Conservation (phyloP, 2,797 vertebrate species). For the Nyctalus aviator region DNA sequence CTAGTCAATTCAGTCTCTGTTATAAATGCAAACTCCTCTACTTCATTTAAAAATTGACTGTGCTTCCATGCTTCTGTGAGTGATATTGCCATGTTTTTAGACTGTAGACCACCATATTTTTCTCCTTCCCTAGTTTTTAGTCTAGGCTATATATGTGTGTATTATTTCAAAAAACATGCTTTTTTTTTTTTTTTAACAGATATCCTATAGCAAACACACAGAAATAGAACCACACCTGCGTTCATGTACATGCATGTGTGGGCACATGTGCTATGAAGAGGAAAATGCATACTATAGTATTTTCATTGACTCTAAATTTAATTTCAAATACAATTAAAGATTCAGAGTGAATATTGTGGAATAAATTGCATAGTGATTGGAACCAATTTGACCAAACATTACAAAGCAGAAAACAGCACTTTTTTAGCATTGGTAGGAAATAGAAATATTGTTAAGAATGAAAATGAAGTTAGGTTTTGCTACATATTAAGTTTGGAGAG, state of each 20-base stretch:
- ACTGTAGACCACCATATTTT: background rate
- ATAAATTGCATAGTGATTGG: constrained; percentile 29
- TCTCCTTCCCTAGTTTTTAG: background rate
- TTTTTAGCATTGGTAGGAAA: constrained; percentile 22
- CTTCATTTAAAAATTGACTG: background rate
- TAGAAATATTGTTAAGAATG: constrained; percentile 56
- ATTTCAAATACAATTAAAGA: constrained; percentile 50
- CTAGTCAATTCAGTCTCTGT: background rate
- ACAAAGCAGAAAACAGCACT: background rate
- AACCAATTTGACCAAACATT: constrained; percentile 39
- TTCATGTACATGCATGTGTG: background rate
- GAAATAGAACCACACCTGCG: background rate
- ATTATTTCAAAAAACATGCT: background rate
- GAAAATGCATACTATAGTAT: background rate
- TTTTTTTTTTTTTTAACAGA: background rate
- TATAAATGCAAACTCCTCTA: background rate
- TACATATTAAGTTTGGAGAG: constrained; percentile 42
- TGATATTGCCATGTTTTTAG: background rate
- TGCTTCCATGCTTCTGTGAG: background rate
- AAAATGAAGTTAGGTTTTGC: constrained; percentile 65
- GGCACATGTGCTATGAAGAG: background rate
- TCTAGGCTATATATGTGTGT: background rate
- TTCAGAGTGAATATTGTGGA: background rate
- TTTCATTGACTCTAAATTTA: constrained; percentile 25
- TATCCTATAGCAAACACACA: background rate